Base-by-base conservation (phyloP, 2,797 vertebrate species). In the Trichosurus vulpecula region DNA sequence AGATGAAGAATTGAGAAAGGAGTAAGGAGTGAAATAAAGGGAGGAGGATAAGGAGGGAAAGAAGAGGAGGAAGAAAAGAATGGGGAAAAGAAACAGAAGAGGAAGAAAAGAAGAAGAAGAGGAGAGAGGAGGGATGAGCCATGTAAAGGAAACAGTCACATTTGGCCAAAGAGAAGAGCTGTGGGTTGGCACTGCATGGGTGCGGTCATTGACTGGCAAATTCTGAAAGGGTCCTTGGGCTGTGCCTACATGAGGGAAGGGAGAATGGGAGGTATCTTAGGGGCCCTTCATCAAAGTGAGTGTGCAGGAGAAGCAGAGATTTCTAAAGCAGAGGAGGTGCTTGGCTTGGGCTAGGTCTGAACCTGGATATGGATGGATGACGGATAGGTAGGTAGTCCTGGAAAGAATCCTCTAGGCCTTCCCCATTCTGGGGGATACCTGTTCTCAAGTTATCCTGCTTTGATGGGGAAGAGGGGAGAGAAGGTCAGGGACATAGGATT, bases 11-110 rank as follows among this genome's bases (percentile, higher is more conserved):
- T 74, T 74, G 16, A 41, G 61, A 22, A 41, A 97, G 93, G 52
- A 94, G 92, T 81, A 53, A 95, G 96, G 96, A 94, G 94, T 92
- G 35, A 74, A 74, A 41, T n/a, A 74, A 74, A 74, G 61, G 61
- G 93, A 97, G 91, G 52, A 94, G 92, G 61, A 54, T 92, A 93
- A 94, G 96, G 94, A 97, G 93, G 94, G 0, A 25, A 51, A 51
- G 9, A 51, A 47, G 5, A 19, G 4, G 61, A 66, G 41, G 2
- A 81, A 25, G 9, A 81, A 8, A 74, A 47, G 58, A 13, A 31
- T 31, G 22, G 6, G 41, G 22, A 8, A 47, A 47, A 81, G 6
- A 81, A 81, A 27, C 25, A 41, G 22, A 81, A 27, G 74, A 81
- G 8, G 74, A 81, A 81, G 41, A 11, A 81, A 27, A 47, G 41